Percentiles rank a stretch among this genome's conserved stretches.
These are phyloP conservation scores for Chaetoderma sp. DNA, from an alignment of 2,888 invertebrate species.

Conservation along the genomic window DNA sequence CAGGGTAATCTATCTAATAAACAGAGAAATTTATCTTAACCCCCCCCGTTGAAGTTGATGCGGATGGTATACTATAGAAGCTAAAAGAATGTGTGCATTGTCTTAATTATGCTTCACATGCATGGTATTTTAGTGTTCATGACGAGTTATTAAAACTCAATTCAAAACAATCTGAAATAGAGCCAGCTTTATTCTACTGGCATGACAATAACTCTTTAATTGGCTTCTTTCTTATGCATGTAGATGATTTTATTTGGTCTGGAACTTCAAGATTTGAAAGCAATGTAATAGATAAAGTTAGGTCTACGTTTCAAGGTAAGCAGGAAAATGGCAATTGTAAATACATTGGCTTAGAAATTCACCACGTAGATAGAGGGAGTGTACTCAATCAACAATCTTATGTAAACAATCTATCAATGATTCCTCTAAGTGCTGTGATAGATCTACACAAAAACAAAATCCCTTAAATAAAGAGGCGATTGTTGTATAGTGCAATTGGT, in stretches of 20 bases:
- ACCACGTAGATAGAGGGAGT: not conserved
- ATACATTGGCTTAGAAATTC: not conserved
- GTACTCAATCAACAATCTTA: not conserved
- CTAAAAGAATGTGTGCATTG: slow-evolving; percentile 21
- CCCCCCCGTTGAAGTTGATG: not conserved
- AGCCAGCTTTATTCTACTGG: slow-evolving; percentile 36
- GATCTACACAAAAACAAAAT: not conserved
- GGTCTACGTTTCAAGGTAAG: slow-evolving; percentile 14
- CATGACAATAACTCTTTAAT: slow-evolving; percentile 7
- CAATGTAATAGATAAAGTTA: slow-evolving; percentile 21
- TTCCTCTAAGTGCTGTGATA: not conserved
- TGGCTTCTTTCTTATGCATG: slow-evolving; percentile 32
- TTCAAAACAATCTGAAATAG: slow-evolving; percentile 25
- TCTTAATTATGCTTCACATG: slow-evolving; percentile 12
- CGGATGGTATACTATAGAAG: slow-evolving; percentile 5
- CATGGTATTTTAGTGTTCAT: slow-evolving; percentile 28
- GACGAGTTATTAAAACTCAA: slow-evolving; percentile 10
- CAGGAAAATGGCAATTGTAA: not conserved
- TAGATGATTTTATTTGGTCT: slow-evolving; percentile 36
- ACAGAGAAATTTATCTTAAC: slow-evolving; percentile 9
- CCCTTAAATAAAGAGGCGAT: not conserved
- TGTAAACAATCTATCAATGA: not conserved
- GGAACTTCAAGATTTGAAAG: slow-evolving; percentile 23
- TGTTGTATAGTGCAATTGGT: not conserved
- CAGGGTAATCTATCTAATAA: slow-evolving; percentile 12